Base-by-base conservation (phyloP, 2,888 invertebrate species). In the Sarcophaga carnaria region DNA sequence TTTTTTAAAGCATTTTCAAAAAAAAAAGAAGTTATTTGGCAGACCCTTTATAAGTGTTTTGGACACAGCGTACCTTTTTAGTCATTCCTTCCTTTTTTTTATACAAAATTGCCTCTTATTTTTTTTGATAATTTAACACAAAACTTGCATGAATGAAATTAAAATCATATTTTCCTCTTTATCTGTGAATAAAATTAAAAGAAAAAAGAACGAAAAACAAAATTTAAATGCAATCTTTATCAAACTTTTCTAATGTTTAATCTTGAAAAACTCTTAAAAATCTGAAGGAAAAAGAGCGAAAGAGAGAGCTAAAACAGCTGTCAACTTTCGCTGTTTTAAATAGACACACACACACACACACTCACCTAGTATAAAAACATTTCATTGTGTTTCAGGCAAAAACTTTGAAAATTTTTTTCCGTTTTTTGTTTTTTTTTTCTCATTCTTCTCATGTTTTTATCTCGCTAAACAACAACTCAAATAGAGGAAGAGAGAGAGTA, bases 321-420 rank as follows among this genome's bases (percentile, higher is more conserved):
- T 84, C 78, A 87, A 81, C 81, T 84, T 87, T 87, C 84, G 79
- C 84, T 84, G 74, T 64, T 69, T 63, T 11, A 22, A 37, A 6
- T 12, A 49, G 20, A 20, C 37, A 47, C 45, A 37, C 6, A 22
- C 4, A 70, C 14, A 49, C 12, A 70, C 49, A 54, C n/a, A 20
- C 27, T 66, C 5, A 49, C 2, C 8, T 45, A 22, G n/a, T 11
- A 45, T 45, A 12, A 69, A 69, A 20, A 14, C 25, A 25, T 64
- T 25, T 64, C n/a, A 66, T 37, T 66, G 66, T 37, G 37, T 59
- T 72, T 14, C 47, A 69, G n/a, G 6, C 4, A 67, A 37, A 63
- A 80, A 47, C 25, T 74, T 71, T 37, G 8, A 1, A n/a, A 49
- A 63, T 60, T 45, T 60, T 59, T 54, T 14, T 10, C 20, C 8